These are phyloP conservation scores for Hycleus phaleratus DNA, from an alignment of 1,140 invertebrate genomes.

Conservation along the genomic window DNA sequence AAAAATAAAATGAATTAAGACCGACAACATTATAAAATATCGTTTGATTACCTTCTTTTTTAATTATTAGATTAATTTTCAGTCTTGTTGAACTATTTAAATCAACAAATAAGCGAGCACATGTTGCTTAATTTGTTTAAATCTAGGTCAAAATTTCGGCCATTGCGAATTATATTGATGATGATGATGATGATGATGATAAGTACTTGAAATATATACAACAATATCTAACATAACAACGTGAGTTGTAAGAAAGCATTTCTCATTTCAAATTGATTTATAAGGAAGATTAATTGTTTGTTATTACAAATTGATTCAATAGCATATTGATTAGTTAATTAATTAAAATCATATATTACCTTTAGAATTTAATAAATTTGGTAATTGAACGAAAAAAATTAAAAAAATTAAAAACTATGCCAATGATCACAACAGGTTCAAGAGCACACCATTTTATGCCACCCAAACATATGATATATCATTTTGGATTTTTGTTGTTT, in stretches of 20 bases:
- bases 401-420: conserved; percentile 9
- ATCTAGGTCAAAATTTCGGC: conserved; percentile 38
- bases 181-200: too few species aligned
- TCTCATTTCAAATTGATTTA: neutral
- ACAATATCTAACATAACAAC: conserved; percentile 19
- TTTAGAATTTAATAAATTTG: neutral
- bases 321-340: neutral
- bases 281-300: too few species aligned
- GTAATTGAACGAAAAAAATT: neutral
- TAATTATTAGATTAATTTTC: too few species aligned
- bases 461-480: conserved; percentile 37
- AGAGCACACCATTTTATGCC: conserved; percentile 37
- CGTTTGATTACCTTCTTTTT: too few species aligned
- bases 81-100: too few species aligned
- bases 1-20: too few species aligned
- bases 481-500: conserved; percentile 23
- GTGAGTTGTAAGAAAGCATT: conserved; percentile 27
- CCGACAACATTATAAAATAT: too few species aligned
- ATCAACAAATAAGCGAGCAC: neutral
- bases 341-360: neutral
- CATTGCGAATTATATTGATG: conserved; percentile 22
- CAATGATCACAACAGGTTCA: conserved; percentile 16
- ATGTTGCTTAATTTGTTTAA: conserved; percentile 19
- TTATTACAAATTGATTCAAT: too few species aligned
- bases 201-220: too few species aligned